Conservation (phyloP, 1,140 invertebrate genomes). For the Brachionus asplanchnoidis region DNA sequence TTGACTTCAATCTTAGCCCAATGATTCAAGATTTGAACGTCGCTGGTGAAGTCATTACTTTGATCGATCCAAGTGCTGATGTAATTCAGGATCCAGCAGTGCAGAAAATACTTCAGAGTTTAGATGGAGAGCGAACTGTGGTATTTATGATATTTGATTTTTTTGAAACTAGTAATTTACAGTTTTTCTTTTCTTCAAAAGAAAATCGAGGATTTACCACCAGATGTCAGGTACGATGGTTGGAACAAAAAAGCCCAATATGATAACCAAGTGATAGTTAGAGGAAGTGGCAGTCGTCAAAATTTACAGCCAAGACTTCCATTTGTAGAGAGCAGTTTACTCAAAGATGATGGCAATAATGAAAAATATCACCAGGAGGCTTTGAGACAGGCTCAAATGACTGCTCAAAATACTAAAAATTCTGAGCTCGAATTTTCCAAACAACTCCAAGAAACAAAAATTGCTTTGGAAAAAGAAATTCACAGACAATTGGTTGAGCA, state of each 20-base stretch:
- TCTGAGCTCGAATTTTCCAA: slow-evolving; percentile 24
- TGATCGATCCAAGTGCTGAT: slow-evolving; percentile 40
- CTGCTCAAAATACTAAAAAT: slow-evolving; percentile 11
- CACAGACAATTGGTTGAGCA: slow-evolving; percentile 37
- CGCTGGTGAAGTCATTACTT: slow-evolving; percentile 18
- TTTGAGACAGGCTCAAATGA: slow-evolving; percentile 29
- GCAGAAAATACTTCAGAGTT: slow-evolving; percentile 26
- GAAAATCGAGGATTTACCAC: slow-evolving; percentile 37
- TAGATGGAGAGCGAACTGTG: slow-evolving; percentile 39
- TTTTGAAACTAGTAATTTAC: not conserved
- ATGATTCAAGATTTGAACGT: slow-evolving; percentile 32
- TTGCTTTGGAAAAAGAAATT: slow-evolving; percentile 40
- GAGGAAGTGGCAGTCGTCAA: not conserved
- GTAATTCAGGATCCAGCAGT: slow-evolving; percentile 37
- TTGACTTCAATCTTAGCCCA: not conserved
- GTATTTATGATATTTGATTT: not conserved
- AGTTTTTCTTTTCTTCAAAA: not conserved
- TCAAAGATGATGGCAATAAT: slow-evolving; percentile 24
- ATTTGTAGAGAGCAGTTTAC: slow-evolving; percentile 19
- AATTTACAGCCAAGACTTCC: slow-evolving; percentile 31
- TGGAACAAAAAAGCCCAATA: slow-evolving; percentile 42
- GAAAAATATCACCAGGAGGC: slow-evolving; percentile 26
- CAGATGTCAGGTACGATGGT: slow-evolving; percentile 28
- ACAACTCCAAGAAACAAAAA: slow-evolving; percentile 28
- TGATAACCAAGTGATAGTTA: slow-evolving; percentile 29